Evolutionary conservation across 2,888 invertebrate species (phyloP).

Genomic region (Eudemis profundana): DNA sequence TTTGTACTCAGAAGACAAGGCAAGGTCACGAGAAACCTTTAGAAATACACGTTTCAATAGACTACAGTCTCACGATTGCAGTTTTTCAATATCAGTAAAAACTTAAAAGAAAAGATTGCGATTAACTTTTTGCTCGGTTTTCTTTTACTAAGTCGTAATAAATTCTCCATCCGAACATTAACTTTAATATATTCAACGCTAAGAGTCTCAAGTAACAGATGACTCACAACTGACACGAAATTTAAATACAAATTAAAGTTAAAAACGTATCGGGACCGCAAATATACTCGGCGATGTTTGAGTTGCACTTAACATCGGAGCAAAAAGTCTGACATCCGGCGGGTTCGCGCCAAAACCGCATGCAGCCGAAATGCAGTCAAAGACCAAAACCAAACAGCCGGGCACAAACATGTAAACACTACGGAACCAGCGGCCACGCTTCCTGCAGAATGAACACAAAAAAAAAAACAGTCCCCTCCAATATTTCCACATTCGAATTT

Average conservation of each 20-base stretch:
- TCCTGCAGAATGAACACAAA: constrained; percentile 54
- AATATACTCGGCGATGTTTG: constrained; percentile 67
- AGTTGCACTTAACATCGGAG: constrained; percentile 66
- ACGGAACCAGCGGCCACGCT: constrained; percentile 57
- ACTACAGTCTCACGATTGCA: constrained; percentile 52
- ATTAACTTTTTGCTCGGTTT: constrained; percentile 48
- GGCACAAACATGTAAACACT: constrained; percentile 73
- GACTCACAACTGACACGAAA: constrained; percentile 22
- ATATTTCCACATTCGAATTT: constrained; percentile 42
- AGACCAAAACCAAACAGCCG: constrained; percentile 72
- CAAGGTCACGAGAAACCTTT: constrained; percentile 56
- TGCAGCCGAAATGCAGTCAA: constrained; percentile 70
- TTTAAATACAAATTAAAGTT: constrained; percentile 34
- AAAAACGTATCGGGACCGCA: constrained; percentile 47
- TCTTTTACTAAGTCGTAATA: background rate
- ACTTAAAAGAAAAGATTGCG: constrained; percentile 29
- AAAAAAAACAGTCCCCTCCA: constrained; percentile 51
- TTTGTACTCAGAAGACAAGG: constrained; percentile 2
- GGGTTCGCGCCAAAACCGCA: constrained; percentile 70
- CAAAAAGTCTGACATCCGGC: constrained; percentile 70
- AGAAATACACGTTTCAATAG: constrained; percentile 56
- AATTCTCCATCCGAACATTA: background rate
- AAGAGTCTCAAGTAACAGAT: constrained; percentile 18
- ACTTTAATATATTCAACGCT: background rate
- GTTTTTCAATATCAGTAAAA: constrained; percentile 50